A percentile compares a stretch with the other conserved stretches of the same genome.
Evolutionary conservation across 2,797 vertebrate genomes (phyloP).

Genomic region (Allobates femoralis): DNA sequence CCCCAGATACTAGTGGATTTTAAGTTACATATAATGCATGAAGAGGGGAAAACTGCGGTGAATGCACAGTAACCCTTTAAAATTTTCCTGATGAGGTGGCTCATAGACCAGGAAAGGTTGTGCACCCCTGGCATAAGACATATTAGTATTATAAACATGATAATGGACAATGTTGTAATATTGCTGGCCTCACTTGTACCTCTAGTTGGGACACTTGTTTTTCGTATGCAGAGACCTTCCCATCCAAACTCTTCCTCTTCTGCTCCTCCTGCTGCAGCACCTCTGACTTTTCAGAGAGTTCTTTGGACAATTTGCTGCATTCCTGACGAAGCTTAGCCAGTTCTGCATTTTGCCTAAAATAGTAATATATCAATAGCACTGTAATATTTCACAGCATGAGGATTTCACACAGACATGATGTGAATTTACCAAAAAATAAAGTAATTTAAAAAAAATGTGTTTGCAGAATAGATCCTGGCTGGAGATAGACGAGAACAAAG

Average conservation of each 20-base stretch:
- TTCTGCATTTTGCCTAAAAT: slow-evolving; percentile 89
- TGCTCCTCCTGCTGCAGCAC: slow-evolving; percentile 84
- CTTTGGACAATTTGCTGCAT: slow-evolving; percentile 87
- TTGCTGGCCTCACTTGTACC: slow-evolving; percentile 72
- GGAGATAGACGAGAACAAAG: no score
- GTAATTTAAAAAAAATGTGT: neutral
- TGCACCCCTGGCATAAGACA: no score
- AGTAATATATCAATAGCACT: neutral
- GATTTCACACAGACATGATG: neutral
- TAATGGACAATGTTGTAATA: neutral
- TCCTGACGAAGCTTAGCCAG: slow-evolving; percentile 93
- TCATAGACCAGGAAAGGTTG: no score
- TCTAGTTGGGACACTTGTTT: slow-evolving; percentile 85
- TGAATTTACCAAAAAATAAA: neutral
- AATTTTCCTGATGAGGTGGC: no score
- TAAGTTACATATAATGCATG: no score
- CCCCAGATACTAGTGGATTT: no score
- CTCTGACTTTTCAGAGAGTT: slow-evolving; percentile 86
- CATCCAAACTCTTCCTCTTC: slow-evolving; percentile 83
- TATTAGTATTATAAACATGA: neutral
- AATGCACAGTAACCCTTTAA: no score
- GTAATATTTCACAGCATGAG: neutral
- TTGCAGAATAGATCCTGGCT: neutral
- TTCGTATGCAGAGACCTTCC: slow-evolving; percentile 79
- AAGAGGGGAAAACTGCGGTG: no score